Base-by-base conservation (phyloP, 2,113 vertebrate genomes). In the Tenebrosternarchus preto region DNA sequence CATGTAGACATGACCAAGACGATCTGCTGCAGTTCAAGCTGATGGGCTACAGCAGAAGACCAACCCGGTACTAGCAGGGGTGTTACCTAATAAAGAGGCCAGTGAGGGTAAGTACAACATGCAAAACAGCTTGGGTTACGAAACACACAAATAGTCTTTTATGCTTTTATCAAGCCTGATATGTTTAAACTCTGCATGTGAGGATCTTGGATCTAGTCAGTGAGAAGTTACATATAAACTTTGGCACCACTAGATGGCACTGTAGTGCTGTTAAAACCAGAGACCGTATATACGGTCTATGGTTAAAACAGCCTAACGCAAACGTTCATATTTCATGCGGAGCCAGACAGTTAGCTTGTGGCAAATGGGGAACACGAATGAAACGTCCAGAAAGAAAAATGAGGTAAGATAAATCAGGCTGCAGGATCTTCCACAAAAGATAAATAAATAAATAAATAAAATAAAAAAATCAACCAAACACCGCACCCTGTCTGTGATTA, bases 191-290 rank as follows among this genome's bases (percentile, higher is more conserved):
- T 39, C 16, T 12, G 33, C 17, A 36, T 6, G 15, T 24, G 64
- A 24, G 39, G 4, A 69, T 27, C 25, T 68, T 29, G 27, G 31
- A 29, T 53, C 50, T 43, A 39, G 22, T 0, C 61, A 20, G 53
- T 43, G 3, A 5, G 17, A 61, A 20, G 19, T 4, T 43, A 3
- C 15, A 50, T 33, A 11, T 53, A 71, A 36, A 17, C 4, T 59
- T 15, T 12, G 17, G 6, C 5, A 53, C 82, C 90, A 89, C 71
- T 66, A 91, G 91, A 84, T 83, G 91, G 90, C n/a, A 81, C 86
- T 88, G 56, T 76, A 69, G 72, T n/a, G 4, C 72, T 85, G 84
- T 5, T 2, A 67, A 22, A 12, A 22, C 1, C n/a, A n/a, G n/a
- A n/a, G n/a, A n/a, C n/a, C n/a, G n/a, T n/a, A n/a, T n/a, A n/a